These are phyloP conservation scores for Taenaris catops DNA, from an alignment of 2,888 invertebrate species.

Conservation along the genomic window DNA sequence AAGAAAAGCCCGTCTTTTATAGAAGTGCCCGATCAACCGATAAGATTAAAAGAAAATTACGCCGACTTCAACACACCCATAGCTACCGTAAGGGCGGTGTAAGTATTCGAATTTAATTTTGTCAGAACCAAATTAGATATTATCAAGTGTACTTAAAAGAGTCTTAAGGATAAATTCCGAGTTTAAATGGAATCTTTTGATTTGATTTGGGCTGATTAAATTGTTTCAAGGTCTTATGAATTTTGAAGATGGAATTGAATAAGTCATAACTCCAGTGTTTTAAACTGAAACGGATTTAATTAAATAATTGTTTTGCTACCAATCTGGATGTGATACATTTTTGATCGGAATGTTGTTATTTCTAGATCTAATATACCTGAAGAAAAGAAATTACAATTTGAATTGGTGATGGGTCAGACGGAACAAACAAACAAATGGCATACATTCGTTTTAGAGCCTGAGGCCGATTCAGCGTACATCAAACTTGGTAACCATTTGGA, in stretches of 20 bases:
- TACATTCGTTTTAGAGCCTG: conserved; percentile 85
- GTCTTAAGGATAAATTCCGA: conserved; percentile 4
- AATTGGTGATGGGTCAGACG: conserved; percentile 89
- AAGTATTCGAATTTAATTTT: conserved; percentile 51
- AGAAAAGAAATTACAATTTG: conserved; percentile 87
- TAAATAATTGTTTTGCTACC: too few species aligned
- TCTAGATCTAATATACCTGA: conserved; percentile 87
- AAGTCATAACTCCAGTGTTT: not conserved
- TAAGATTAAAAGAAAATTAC: conserved; percentile 86
- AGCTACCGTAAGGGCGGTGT: conserved; percentile 85
- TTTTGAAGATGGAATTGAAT: not conserved
- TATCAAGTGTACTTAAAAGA: conserved; percentile 18
- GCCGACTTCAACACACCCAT: conserved; percentile 85
- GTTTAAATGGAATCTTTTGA: conserved; percentile 8
- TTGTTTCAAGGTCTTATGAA: not conserved
- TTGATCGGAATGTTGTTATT: conserved; percentile 2
- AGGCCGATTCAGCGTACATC: conserved; percentile 85
- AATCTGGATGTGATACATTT: too few species aligned
- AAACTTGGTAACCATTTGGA: conserved; percentile 88
- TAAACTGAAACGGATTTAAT: not conserved
- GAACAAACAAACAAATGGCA: conserved; percentile 92
- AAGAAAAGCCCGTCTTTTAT: conserved; percentile 90
- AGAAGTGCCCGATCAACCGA: conserved; percentile 79
- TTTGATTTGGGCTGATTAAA: conserved; percentile 5
- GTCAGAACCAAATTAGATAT: conserved; percentile 17